These are phyloP conservation scores for Micronisus gabar DNA, from an alignment of 2,113 vertebrate species.

Conservation along the genomic window DNA sequence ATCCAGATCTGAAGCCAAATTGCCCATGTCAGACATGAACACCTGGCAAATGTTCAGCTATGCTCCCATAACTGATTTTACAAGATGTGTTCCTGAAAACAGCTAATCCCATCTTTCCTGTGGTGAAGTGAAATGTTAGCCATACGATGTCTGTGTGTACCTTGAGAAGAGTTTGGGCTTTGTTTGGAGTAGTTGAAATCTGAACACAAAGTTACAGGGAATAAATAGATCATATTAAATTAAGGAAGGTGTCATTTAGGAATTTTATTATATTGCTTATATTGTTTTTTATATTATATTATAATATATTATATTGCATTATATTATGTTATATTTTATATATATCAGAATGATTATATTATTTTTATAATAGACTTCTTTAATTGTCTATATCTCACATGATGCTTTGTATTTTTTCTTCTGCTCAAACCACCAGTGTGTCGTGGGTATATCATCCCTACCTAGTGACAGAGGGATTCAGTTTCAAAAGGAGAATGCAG, in stretches of 20 bases:
- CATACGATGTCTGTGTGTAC: accelerated
- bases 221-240: not conserved
- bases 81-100: not conserved
- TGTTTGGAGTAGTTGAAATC: not conserved
- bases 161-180: not conserved
- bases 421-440: not conserved
- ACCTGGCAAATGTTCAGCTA: not conserved
- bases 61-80: not conserved
- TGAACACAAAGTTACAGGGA: not conserved
- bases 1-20: not conserved
- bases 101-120: not conserved
- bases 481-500: not conserved
- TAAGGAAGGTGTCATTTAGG: not conserved
- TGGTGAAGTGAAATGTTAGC: not conserved
- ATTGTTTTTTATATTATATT: not conserved
- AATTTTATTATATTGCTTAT: not conserved
- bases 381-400: not conserved
- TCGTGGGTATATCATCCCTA: not conserved
- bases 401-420: not conserved
- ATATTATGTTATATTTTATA: too few relatives aligned
- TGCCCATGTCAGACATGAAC: not conserved
- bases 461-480: not conserved
- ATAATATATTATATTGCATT: not conserved
- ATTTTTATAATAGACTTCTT: not conserved
- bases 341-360: not conserved